Evolutionary conservation across 2,888 invertebrate genomes (phyloP), one percentile per base, ranked within the genome.

Genomic region (Aspidapion aeneum): DNA sequence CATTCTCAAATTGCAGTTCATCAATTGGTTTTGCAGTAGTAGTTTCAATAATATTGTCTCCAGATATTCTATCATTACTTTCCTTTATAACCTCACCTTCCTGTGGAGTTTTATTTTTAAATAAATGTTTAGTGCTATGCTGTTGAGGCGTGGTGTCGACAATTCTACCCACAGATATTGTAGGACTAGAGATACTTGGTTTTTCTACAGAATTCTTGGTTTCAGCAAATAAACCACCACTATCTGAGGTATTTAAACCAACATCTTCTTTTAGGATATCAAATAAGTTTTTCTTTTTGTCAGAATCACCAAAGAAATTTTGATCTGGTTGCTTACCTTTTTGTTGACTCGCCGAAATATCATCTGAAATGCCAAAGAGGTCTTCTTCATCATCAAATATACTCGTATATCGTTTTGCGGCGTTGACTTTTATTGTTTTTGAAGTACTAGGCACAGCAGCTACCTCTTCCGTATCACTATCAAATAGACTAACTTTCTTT

Each of bases 341-440:
- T 3, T 3, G 12, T 35, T 35, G 3, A 7, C 12, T 35, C 35
- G 3, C 35, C 3, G 12, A 35, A 35, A 35, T 35, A 12, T 35
- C 55, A 55, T 2, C 21, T 9, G 1, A 54, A 21, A 17, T 51
- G 21, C 17, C 18, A 60, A 55, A 60, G 1, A 56, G 12, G 57
- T 55, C 58, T 21, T 55, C 54, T 52, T 48, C 59, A 19, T 61
- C 63, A 20, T 56, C 57, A 52, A 65, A 59, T 21, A 59, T 35
- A 12, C 35, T 35, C 12, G 3, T 35, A 35, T 35, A 35, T 35
- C 12, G 3, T 49, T 22, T 59, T 55, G 5, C 18, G 17, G 22
- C 21, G 17, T 52, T 7, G 57, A n/a, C 21, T 21, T 1, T 18
- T 19, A 22, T 56, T 51, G 57, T 2, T 48, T 17, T 48, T 50